These are phyloP conservation scores for Clarias laeviceps DNA, from an alignment of 2,797 vertebrate species.

Conservation along the genomic window DNA sequence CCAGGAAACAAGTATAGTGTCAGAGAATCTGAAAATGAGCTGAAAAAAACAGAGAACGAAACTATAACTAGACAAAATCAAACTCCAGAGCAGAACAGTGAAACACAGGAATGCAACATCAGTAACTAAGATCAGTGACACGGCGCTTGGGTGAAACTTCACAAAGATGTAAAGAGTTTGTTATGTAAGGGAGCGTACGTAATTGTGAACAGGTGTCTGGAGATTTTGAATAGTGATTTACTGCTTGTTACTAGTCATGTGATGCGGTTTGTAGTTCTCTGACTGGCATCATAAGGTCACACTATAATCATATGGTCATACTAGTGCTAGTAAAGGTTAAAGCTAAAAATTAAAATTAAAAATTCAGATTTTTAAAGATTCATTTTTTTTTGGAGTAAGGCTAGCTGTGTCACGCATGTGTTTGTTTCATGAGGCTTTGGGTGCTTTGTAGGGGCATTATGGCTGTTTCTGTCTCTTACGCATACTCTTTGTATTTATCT, in stretches of 20 bases:
- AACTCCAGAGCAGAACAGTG: background rate
- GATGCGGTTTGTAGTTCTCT: slow-evolving; percentile 3
- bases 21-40: too few relatives aligned
- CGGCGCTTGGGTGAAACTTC: background rate
- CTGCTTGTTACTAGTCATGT: slow-evolving; percentile 13
- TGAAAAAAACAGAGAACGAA: background rate
- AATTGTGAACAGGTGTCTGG: slow-evolving; percentile 4
- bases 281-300: background rate
- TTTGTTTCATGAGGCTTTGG: too few relatives aligned
- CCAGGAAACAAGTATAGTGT: background rate
- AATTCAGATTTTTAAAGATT: too few relatives aligned
- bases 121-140: background rate
- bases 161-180: slow-evolving; percentile 4
- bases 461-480: too few relatives aligned
- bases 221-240: slow-evolving; percentile 15
- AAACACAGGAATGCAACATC: background rate
- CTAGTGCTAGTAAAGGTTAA: too few relatives aligned
- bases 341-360: too few relatives aligned
- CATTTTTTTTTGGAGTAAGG: too few relatives aligned
- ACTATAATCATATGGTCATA: background rate
- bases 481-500: too few relatives aligned
- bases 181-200: slow-evolving; percentile 13
- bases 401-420: too few relatives aligned
- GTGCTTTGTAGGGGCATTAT: too few relatives aligned
- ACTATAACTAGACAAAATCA: background rate